Evolutionary conservation across 2,888 invertebrate species (phyloP).

Genomic region (Mimas tiliae): DNA sequence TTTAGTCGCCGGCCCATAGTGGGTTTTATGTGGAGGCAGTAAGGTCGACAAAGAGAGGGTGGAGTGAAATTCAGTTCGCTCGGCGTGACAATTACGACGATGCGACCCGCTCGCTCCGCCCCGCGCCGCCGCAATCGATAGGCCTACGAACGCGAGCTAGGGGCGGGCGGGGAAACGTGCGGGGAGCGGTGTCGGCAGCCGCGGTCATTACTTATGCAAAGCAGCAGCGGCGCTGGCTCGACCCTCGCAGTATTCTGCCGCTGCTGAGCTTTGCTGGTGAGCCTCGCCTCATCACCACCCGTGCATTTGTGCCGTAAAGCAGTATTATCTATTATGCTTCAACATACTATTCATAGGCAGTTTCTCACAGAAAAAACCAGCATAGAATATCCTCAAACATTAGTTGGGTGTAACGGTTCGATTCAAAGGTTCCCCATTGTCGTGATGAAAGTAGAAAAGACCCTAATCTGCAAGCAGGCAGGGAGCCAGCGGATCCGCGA

Average conservation of each 20-base stretch:
- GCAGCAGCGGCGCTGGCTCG: conserved; percentile 61
- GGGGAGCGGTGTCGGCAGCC: conserved; percentile 52
- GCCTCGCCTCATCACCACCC: not conserved
- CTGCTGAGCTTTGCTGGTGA: conserved; percentile 1
- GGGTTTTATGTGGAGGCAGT: conserved; percentile 68
- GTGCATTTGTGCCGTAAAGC: no score
- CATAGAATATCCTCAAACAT: conserved; percentile 52
- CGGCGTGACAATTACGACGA: conserved; percentile 84
- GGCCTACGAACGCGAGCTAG: conserved; percentile 87
- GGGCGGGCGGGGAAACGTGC: conserved; percentile 43
- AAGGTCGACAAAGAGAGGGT: conserved; percentile 74
- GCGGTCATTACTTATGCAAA: conserved; percentile 82
- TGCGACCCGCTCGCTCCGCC: conserved; percentile 68
- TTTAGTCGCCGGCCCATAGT: conserved; percentile 55
- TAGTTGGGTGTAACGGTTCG: conserved; percentile 44
- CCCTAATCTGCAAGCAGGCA: conserved; percentile 65
- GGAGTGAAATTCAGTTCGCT: conserved; percentile 73
- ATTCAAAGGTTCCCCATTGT: conserved; percentile 50
- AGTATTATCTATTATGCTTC: not conserved
- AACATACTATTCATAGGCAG: conserved; percentile 6
- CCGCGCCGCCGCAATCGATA: conserved; percentile 88
- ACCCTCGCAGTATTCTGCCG: not conserved
- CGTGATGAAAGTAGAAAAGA: conserved; percentile 22
- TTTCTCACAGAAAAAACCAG: conserved; percentile 37
- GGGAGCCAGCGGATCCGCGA: conserved; percentile 59